Evolutionary conservation across 2,797 vertebrate species (phyloP), one percentile per base, ranked within the genome.

Genomic region (Acipenser ruthenus): DNA sequence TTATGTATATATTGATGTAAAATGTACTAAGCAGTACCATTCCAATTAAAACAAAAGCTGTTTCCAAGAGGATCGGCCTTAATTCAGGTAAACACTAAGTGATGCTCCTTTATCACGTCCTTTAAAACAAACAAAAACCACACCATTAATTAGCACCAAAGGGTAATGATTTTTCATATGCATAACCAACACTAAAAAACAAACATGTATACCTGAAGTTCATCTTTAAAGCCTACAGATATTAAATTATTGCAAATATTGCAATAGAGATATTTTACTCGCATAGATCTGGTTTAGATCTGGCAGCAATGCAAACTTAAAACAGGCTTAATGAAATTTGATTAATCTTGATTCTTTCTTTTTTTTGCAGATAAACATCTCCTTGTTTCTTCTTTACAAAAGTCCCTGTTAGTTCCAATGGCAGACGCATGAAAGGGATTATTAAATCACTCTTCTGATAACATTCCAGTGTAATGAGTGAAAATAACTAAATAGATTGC

Each of bases 381-480:
- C 50, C 37, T 12, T 55, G 53, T 7, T 49, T 56, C 23, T 10
- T 49, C 52, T 12, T 10, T 11, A 23, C 10, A 53, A 47, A 12
- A 37, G 9, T n/a, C 49, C 67, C 10, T 11, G 8, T 49, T 15
- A 13, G 7, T 50, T 63, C 15, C 2, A 63, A 12, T 18, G 47
- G 12, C 5, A 12, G 12, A 52, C 6, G 7, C 5, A 7, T 49
- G 49, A 53, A 23, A 12, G 48, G 7, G 6, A 48, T 15, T 62
- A n/a, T 67, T 15, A 66, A 56, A 66, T 61, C 59, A 62, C 11
- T 50, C 49, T 53, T 59, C 13, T 67, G 59, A 15, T 37, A 15
- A 51, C 58, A 67, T 67, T 67, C 66, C 49, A 51, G 49, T 62
- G 59, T 61, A 48, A 62, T 37, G n/a, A 62, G 50, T 49, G 48